These are phyloP conservation scores for Prionchulus punctatus DNA, from an alignment of 2,888 invertebrate genomes.

Conservation along the genomic window DNA sequence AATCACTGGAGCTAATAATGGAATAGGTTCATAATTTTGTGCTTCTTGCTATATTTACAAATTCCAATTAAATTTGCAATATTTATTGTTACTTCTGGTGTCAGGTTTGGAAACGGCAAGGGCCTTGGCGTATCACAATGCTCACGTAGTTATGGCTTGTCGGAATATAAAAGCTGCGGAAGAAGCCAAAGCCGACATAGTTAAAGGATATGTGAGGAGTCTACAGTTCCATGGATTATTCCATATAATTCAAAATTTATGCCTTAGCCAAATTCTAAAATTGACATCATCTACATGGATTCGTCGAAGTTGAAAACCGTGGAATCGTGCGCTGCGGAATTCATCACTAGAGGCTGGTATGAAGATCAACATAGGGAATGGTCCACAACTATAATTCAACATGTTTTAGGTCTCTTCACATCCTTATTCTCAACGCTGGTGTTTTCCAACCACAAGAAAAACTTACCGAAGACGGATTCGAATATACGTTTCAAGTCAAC, in stretches of 20 bases:
- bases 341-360: conserved; percentile 30
- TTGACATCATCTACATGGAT: conserved; percentile 32
- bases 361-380: conserved; percentile 5
- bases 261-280: conserved; percentile 31
- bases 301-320: conserved; percentile 33
- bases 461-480: conserved; percentile 21
- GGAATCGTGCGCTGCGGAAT: conserved; percentile 30
- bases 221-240: background rate
- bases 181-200: conserved; percentile 52
- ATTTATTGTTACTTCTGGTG: conserved; percentile 10
- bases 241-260: background rate
- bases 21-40: conserved; percentile 49
- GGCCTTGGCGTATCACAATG: conserved; percentile 69
- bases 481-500: conserved; percentile 23
- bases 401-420: conserved; percentile 33
- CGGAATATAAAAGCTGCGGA: conserved; percentile 47
- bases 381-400: background rate
- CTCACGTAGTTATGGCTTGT: conserved; percentile 68
- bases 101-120: conserved; percentile 70
- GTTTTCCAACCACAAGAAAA: conserved; percentile 34
- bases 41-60: too few relatives aligned
- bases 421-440: conserved; percentile 39
- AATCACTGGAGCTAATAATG: conserved; percentile 72
- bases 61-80: too few relatives aligned
- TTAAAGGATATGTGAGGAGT: conserved; percentile 44